Evolutionary conservation across 2,113 vertebrate genomes (phyloP).

Genomic region (Campylorhamphus procurvoides): DNA sequence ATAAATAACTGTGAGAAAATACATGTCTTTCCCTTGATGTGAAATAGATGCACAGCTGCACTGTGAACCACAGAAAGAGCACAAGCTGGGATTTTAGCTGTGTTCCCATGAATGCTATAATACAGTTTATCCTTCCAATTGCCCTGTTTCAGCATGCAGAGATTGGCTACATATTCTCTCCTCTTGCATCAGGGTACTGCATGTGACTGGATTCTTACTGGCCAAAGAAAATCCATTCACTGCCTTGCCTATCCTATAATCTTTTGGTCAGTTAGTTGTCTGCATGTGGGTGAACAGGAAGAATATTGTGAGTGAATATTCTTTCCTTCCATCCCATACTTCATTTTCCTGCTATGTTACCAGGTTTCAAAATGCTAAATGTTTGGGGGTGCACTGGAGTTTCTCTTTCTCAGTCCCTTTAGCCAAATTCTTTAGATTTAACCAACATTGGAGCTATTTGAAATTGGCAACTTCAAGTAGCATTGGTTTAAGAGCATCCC

Average conservation of each 20-base stretch:
- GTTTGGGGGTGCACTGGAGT: background rate
- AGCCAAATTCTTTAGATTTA: background rate
- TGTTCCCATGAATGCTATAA: background rate
- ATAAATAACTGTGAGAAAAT: constrained; percentile 31
- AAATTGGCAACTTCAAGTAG: background rate
- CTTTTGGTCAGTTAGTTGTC: background rate
- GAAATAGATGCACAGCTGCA: background rate
- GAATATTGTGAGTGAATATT: background rate
- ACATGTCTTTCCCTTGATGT: background rate
- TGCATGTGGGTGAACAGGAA: background rate
- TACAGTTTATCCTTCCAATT: constrained; percentile 13
- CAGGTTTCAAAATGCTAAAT: background rate
- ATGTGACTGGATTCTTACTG: background rate
- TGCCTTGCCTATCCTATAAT: background rate
- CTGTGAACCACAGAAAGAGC: background rate
- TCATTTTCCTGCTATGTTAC: background rate
- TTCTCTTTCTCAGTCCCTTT: background rate
- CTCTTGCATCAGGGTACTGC: background rate
- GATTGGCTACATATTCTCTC: background rate
- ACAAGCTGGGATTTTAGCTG: background rate
- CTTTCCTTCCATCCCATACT: background rate
- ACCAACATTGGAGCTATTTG: background rate
- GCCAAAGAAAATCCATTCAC: constrained; percentile 3
- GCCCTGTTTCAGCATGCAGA: background rate
- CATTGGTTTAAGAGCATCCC: background rate